These are phyloP conservation scores for Bhutanitis thaidina DNA, from an alignment of 2,888 invertebrate species.

Conservation along the genomic window DNA sequence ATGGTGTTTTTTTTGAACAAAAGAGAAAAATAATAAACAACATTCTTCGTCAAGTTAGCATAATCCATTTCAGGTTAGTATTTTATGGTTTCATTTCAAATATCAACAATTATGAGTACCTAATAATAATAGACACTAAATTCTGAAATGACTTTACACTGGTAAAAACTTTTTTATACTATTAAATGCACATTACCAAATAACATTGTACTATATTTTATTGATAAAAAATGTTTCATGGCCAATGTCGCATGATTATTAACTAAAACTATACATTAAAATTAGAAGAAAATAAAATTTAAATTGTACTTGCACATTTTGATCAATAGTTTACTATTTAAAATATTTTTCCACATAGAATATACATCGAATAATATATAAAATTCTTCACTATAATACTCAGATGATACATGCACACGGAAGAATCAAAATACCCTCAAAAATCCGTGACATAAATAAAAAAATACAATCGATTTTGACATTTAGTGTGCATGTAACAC, in stretches of 20 bases:
- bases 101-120: conserved; percentile 35
- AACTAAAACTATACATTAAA: conserved; percentile 22
- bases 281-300: conserved; percentile 28
- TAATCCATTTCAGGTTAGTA: conserved; percentile 9
- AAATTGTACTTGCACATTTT: conserved; percentile 44
- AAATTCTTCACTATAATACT: conserved; percentile 45
- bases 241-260: conserved; percentile 25
- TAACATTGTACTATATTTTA: conserved; percentile 57
- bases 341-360: conserved; percentile 66
- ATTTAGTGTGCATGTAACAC: conserved; percentile 14
- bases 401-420: conserved; percentile 15
- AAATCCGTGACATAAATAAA: not conserved
- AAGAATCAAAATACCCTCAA: not conserved
- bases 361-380: conserved; percentile 68
- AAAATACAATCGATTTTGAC: conserved; percentile 5
- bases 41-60: conserved; percentile 17
- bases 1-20: too few species aligned
- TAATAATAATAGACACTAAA: conserved; percentile 27
- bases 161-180: conserved; percentile 44
- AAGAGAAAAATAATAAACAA: too few species aligned
- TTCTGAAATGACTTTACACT: conserved; percentile 38
- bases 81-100: conserved; percentile 20
- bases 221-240: conserved; percentile 37
- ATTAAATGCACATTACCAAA: conserved; percentile 68
- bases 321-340: conserved; percentile 59